These are phyloP conservation scores for Heteropelma amictum DNA, from an alignment of 2,888 invertebrate species.

Conservation along the genomic window DNA sequence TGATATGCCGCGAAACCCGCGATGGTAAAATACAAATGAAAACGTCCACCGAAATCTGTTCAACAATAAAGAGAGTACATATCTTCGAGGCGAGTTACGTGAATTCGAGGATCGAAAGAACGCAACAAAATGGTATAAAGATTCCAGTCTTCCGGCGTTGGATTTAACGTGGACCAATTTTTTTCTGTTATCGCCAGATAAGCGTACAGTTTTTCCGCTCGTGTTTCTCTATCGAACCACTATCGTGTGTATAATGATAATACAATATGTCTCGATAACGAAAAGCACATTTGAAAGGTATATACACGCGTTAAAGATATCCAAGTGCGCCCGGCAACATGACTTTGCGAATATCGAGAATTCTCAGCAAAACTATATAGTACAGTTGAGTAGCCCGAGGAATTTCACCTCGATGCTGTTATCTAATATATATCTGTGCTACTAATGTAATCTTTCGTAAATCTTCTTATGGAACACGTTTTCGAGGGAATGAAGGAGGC, in stretches of 20 bases:
- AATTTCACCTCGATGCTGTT: conserved; percentile 39
- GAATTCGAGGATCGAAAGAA: neutral
- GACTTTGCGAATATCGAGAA: conserved; percentile 28
- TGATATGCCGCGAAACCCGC: too few species aligned
- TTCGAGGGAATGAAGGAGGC: neutral
- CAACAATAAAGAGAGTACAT: too few species aligned
- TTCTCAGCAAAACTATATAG: conserved; percentile 26
- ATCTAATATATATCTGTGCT: conserved; percentile 39
- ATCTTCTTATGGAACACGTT: conserved; percentile 26
- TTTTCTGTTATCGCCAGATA: neutral
- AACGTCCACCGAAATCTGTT: too few species aligned
- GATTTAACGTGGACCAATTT: neutral
- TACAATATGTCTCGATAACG: conserved; percentile 13
- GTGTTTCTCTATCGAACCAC: conserved; percentile 2
- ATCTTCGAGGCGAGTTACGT: too few species aligned
- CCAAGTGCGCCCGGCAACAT: conserved; percentile 32
- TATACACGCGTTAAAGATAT: conserved; percentile 13
- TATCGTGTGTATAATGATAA: neutral
- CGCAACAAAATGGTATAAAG: neutral
- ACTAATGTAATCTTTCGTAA: conserved; percentile 38
- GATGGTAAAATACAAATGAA: too few species aligned
- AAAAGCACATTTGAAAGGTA: conserved; percentile 27
- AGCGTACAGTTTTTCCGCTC: conserved; percentile 3
- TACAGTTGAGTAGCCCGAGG: conserved; percentile 21
- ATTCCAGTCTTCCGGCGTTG: neutral